A percentile compares a stretch with the other conserved stretches of the same genome.
Evolutionary conservation across 1,140 invertebrate genomes (phyloP).

Genomic region (Caenorhabditis briggsae): DNA sequence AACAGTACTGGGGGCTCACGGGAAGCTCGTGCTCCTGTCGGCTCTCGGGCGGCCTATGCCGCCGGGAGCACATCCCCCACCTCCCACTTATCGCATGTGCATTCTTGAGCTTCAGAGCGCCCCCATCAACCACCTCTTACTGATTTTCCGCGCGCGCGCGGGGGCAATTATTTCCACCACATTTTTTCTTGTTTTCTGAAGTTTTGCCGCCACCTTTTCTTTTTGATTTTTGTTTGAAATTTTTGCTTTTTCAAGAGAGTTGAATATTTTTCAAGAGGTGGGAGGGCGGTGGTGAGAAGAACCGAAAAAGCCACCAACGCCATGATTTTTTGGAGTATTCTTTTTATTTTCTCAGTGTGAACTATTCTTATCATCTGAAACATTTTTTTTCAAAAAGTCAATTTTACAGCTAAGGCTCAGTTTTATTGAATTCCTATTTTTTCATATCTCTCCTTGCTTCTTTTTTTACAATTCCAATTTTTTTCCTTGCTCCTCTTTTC

Average conservation of each 20-base stretch:
- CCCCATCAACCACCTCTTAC: neutral
- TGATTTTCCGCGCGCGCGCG: neutral
- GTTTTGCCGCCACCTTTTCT: slow-evolving; percentile 13
- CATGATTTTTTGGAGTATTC: neutral
- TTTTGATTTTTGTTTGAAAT: neutral
- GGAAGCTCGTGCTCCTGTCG: slow-evolving; percentile 54
- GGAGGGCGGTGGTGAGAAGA: neutral
- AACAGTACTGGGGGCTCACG: slow-evolving; percentile 36
- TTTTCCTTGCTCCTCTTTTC: too few relatives aligned
- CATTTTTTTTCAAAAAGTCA: too few relatives aligned
- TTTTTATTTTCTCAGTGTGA: too few relatives aligned
- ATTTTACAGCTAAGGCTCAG: too few relatives aligned
- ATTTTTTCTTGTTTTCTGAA: slow-evolving; percentile 51
- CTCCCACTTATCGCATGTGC: slow-evolving; percentile 54
- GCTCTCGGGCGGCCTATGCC: neutral
- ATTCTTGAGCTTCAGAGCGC: slow-evolving; percentile 24
- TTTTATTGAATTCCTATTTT: too few relatives aligned
- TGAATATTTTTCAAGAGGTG: neutral
- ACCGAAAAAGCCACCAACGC: neutral
- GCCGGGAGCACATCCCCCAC: neutral
- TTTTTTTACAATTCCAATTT: too few relatives aligned
- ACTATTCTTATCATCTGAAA: too few relatives aligned
- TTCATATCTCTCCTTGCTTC: too few relatives aligned
- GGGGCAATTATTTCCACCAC: slow-evolving; percentile 16
- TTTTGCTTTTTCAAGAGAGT: neutral